Evolutionary conservation across 2,797 vertebrate genomes (phyloP).

Genomic region (Siniperca undulata): DNA sequence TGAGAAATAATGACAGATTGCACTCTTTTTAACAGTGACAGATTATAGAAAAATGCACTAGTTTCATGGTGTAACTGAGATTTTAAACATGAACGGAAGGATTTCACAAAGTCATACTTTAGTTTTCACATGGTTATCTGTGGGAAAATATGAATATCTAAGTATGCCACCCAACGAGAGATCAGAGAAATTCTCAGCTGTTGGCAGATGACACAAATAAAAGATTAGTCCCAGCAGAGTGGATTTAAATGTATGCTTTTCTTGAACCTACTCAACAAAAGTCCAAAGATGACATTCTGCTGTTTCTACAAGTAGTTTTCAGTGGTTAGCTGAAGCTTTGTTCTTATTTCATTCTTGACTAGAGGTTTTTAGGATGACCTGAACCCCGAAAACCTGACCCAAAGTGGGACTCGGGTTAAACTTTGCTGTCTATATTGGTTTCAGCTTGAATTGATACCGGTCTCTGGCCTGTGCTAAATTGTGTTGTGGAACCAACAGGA

Average conservation of each 20-base stretch:
- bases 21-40: conserved; percentile 59
- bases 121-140: conserved; percentile 15
- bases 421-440: neutral
- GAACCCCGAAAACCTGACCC: neutral
- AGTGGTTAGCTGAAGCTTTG: neutral
- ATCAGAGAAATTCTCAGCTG: neutral
- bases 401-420: neutral
- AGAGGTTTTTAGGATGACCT: neutral
- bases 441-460: neutral
- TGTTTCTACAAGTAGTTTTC: no score
- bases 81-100: neutral
- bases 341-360: neutral
- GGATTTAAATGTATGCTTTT: neutral
- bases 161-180: conserved; percentile 41
- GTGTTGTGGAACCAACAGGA: no score
- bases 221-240: conserved; percentile 3
- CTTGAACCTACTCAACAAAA: neutral
- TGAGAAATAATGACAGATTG: conserved; percentile 74
- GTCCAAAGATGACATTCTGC: no score
- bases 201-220: neutral
- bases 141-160: conserved; percentile 13
- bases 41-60: neutral
- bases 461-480: no score
- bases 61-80: neutral
- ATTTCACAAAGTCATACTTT: conserved; percentile 27